Conservation (phyloP, 2,888 invertebrate genomes). For the Odontocolon sp. region DNA sequence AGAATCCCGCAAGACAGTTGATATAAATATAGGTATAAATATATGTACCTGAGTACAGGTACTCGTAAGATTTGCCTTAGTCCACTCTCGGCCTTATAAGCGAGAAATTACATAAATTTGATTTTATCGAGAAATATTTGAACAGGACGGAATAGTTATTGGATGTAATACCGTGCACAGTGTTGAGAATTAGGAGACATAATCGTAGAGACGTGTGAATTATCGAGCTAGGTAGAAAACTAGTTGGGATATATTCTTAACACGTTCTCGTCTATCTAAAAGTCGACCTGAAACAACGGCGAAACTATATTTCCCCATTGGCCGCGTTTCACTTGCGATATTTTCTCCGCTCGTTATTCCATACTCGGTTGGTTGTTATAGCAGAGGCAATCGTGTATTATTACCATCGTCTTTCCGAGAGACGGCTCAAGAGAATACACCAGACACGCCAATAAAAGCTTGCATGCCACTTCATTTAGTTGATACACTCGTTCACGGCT, state of each 20-base stretch:
- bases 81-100: background rate
- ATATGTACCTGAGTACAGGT: conserved; percentile 26
- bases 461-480: conserved; percentile 27
- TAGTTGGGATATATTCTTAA: conserved; percentile 33
- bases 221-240: background rate
- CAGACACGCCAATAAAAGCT: conserved; percentile 22
- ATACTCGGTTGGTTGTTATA: conserved; percentile 4
- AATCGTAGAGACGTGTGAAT: conserved; percentile 18
- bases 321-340: conserved; percentile 54
- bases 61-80: conserved; percentile 22
- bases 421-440: conserved; percentile 13
- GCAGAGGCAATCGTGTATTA: conserved; percentile 21
- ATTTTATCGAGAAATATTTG: background rate
- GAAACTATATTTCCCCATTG: conserved; percentile 44
- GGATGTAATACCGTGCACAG: no score
- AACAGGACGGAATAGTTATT: no score
- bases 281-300: conserved; percentile 37
- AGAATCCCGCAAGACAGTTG: conserved; percentile 25
- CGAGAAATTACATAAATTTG: conserved; percentile 5
- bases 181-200: conserved; percentile 15
- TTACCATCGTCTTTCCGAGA: conserved; percentile 17
- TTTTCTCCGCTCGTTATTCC: conserved; percentile 42
- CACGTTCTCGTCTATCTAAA: conserved; percentile 15
- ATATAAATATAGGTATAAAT: no score
- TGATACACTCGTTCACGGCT: background rate